A percentile compares a stretch with the other conserved stretches of the same genome.
These are phyloP conservation scores for Ophonus ardosiacus DNA, from an alignment of 2,888 invertebrate genomes.

Conservation along the genomic window DNA sequence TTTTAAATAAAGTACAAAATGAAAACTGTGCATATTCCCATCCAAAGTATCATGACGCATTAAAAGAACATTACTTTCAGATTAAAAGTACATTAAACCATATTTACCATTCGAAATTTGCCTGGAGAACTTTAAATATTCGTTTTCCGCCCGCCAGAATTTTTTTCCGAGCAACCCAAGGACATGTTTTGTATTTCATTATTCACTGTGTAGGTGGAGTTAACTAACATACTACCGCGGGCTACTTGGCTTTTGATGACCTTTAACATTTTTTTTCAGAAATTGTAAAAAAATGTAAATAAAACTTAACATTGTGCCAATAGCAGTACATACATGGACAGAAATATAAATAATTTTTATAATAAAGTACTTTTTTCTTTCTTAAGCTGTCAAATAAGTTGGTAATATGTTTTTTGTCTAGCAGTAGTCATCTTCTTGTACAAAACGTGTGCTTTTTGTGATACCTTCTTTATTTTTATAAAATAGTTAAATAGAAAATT, in stretches of 20 bases:
- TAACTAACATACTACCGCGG: too few relatives aligned
- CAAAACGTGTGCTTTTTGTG: conserved; percentile 49
- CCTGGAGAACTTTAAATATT: background rate
- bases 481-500: conserved; percentile 45
- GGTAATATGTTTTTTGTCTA: conserved; percentile 37
- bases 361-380: conserved; percentile 28
- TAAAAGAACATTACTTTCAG: background rate
- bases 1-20: background rate
- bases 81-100: background rate
- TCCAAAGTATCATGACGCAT: background rate
- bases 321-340: background rate
- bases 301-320: background rate
- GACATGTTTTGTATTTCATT: too few relatives aligned
- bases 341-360: conserved; percentile 11
- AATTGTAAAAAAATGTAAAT: background rate
- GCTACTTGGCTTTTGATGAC: too few relatives aligned
- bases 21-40: background rate
- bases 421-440: conserved; percentile 40
- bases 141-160: background rate
- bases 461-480: conserved; percentile 50
- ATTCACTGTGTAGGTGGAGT: too few relatives aligned
- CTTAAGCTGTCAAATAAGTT: conserved; percentile 17
- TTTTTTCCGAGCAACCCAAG: background rate
- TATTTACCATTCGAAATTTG: background rate
- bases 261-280: background rate